Percentiles rank a stretch among this genome's conserved stretches.
These are phyloP conservation scores for Nestor notabilis DNA, from an alignment of 2,113 vertebrate genomes.

Conservation along the genomic window DNA sequence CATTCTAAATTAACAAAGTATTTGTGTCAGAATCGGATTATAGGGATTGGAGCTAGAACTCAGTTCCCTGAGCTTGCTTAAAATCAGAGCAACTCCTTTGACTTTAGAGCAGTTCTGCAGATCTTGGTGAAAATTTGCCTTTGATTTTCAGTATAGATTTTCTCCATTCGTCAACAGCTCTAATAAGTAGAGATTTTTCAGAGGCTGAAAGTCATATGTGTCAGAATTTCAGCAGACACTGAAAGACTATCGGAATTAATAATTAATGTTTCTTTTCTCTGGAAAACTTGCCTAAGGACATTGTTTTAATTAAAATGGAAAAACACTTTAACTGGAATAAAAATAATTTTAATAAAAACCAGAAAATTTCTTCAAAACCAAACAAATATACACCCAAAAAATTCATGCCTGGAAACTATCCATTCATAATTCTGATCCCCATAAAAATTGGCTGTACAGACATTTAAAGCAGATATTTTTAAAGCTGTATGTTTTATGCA, in stretches of 20 bases:
- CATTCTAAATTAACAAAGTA: neutral
- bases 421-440: neutral
- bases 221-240: neutral
- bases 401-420: neutral
- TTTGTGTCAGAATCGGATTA: neutral
- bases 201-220: neutral
- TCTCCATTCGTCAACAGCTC: neutral
- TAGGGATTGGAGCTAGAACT: neutral
- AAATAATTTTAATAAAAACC: neutral
- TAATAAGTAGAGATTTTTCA: neutral
- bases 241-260: neutral
- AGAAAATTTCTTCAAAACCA: neutral
- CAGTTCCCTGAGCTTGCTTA: neutral
- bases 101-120: neutral
- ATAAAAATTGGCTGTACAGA: neutral
- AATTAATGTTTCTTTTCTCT: neutral
- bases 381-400: neutral
- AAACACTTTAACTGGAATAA: neutral
- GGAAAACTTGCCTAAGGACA: neutral
- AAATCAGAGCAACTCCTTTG: neutral
- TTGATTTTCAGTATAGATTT: neutral
- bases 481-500: neutral
- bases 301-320: neutral
- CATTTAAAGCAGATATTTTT: neutral
- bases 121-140: neutral